Percentiles rank a stretch among this genome's conserved stretches.
Conservation (phyloP, 2,113 vertebrate species). For the Ptilorrhoa leucosticta region DNA sequence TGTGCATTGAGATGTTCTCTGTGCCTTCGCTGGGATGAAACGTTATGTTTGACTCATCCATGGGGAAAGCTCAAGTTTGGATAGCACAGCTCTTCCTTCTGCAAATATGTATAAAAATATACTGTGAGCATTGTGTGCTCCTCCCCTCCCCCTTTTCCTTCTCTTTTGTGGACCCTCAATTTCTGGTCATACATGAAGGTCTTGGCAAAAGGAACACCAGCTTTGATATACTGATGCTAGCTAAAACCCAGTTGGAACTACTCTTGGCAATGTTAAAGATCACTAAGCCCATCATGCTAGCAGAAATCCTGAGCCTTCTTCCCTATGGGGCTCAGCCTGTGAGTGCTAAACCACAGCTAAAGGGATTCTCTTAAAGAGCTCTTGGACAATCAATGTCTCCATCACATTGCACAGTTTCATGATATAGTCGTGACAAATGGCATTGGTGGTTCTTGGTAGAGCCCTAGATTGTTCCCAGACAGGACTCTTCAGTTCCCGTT, state of each 20-base stretch:
- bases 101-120: conserved; percentile 57
- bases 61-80: conserved; percentile 47
- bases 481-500: neutral
- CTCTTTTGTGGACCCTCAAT: neutral
- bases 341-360: neutral
- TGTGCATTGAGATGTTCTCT: conserved; percentile 50
- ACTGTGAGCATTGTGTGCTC: conserved; percentile 55
- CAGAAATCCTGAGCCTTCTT: neutral
- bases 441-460: neutral
- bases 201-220: neutral
- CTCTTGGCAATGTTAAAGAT: neutral
- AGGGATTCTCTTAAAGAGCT: neutral
- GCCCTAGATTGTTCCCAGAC: neutral
- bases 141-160: conserved; percentile 38
- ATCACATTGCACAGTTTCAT: neutral
- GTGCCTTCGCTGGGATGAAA: conserved; percentile 16
- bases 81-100: conserved; percentile 61
- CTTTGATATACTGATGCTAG: neutral
- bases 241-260: neutral
- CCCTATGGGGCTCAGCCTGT: neutral
- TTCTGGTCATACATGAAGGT: neutral
- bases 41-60: conserved; percentile 66
- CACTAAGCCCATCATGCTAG: neutral
- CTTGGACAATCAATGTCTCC: neutral
- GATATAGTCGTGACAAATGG: neutral